Evolutionary conservation across 2,888 invertebrate species (phyloP), one percentile per base, ranked within the genome.

Genomic region (Neelides folsomi): DNA sequence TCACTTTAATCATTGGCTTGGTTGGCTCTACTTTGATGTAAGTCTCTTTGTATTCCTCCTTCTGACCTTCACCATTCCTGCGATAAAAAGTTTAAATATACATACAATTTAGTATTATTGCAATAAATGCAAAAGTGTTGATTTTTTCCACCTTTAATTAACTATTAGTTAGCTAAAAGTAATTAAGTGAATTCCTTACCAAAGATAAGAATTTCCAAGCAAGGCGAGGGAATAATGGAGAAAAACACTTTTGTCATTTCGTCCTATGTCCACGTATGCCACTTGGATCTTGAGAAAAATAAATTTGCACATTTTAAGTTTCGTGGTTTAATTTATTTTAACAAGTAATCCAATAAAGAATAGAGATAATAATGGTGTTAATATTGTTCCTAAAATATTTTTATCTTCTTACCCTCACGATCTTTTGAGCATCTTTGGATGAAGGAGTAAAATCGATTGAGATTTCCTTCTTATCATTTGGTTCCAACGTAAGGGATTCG

Each of bases 221-320:
- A 50, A 50, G 6, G 53, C n/a, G 9, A 55, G 37, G 2, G 62
- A 52, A 41, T 57, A 61, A 38, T 64, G 64, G 15, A 64, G 45
- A 9, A 64, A 37, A 2, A 64, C 57, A 12, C 58, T 57, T 10
- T 54, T 52, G 18, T 58, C 45, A 8, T 45, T 47, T n/a, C 44
- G 53, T 5, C 64, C 64, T 49, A 64, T 62, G 52, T 62, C 64
- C 13, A 64, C 49, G 36, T 51, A 60, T 1, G 60, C 62, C 10
- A 62, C 54, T 49, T 59, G 60, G 7, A 64, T 42, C 58, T 64
- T 42, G 45, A 43, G 18, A 15, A 5, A 8, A 34, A 27, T 15
- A 48, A 13, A 6, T 6, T 19, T 5, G n/a, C 5, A 43, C 4
- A 15, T 3, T 16, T 15, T 39, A 37, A n/a, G 37, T 37, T 37